These are phyloP conservation scores for Rostratula benghalensis DNA, from an alignment of 2,113 vertebrate genomes.

Conservation along the genomic window DNA sequence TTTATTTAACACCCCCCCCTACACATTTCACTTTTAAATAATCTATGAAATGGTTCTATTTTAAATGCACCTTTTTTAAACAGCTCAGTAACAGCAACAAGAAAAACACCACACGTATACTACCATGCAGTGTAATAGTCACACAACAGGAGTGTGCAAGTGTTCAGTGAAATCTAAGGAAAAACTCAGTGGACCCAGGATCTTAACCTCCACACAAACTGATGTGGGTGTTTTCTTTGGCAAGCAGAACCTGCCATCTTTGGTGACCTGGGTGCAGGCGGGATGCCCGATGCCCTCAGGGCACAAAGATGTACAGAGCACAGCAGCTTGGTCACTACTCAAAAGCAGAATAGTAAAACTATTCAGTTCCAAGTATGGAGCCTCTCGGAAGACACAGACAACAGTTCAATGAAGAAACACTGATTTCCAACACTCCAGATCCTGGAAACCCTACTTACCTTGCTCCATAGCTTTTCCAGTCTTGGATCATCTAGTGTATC, in stretches of 20 bases:
- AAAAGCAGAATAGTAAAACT: not conserved
- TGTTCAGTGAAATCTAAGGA: not conserved
- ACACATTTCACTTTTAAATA: not conserved
- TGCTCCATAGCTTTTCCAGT: conserved; percentile 96
- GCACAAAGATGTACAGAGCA: not conserved
- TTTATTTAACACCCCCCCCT: not conserved
- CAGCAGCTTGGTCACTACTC: not conserved
- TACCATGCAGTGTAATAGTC: not conserved
- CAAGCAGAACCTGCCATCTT: not conserved
- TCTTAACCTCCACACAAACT: not conserved
- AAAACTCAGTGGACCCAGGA: not conserved
- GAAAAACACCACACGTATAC: not conserved
- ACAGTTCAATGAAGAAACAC: not conserved
- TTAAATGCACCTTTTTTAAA: not conserved
- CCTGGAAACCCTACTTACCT: conserved; percentile 72
- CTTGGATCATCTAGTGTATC: conserved; percentile 88
- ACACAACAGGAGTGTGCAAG: not conserved
- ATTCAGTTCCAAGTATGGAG: not conserved
- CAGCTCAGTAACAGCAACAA: not conserved
- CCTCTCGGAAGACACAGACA: not conserved
- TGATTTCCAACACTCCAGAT: not conserved
- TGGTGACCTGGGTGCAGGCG: not conserved
- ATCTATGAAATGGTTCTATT: not conserved
- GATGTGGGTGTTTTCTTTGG: not conserved
- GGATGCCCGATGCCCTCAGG: not conserved